Conservation (phyloP, 2,888 invertebrate genomes). For the Lithophane ornitopus region DNA sequence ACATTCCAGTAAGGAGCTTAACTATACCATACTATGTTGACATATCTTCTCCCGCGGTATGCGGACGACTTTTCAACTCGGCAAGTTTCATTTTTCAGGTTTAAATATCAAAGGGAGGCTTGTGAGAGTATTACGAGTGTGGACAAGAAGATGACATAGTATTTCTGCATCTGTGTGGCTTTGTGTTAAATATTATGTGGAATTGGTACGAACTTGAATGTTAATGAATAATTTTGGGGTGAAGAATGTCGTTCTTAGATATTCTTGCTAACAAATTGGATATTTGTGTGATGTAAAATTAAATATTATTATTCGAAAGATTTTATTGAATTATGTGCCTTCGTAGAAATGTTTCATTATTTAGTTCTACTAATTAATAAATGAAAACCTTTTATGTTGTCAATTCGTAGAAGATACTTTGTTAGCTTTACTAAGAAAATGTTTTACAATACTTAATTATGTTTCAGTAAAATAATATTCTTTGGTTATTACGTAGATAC, state of each 20-base stretch:
- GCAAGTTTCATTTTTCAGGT: conserved; percentile 57
- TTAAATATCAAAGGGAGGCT: conserved; percentile 56
- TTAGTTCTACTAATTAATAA: background rate
- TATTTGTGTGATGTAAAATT: too few relatives aligned
- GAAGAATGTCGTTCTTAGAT: background rate
- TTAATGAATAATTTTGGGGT: background rate
- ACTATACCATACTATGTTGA: background rate
- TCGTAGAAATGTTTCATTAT: background rate
- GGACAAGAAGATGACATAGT: conserved; percentile 6
- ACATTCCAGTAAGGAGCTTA: conserved; percentile 39
- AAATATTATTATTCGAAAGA: too few relatives aligned
- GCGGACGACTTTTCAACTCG: conserved; percentile 47
- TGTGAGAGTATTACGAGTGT: conserved; percentile 16
- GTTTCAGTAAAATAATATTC: conserved; percentile 3
- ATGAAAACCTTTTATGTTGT: background rate
- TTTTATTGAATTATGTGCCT: background rate
- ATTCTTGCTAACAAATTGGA: background rate
- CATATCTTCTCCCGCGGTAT: conserved; percentile 27
- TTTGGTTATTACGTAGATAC: background rate
- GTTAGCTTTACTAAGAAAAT: background rate
- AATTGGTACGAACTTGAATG: background rate
- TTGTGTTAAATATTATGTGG: background rate
- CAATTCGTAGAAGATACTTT: background rate
- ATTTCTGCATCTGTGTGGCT: background rate
- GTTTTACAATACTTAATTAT: background rate